phyloP scores from a whole-genome alignment of 2,888 invertebrate species.

The Stenodera caucasica region DNA sequence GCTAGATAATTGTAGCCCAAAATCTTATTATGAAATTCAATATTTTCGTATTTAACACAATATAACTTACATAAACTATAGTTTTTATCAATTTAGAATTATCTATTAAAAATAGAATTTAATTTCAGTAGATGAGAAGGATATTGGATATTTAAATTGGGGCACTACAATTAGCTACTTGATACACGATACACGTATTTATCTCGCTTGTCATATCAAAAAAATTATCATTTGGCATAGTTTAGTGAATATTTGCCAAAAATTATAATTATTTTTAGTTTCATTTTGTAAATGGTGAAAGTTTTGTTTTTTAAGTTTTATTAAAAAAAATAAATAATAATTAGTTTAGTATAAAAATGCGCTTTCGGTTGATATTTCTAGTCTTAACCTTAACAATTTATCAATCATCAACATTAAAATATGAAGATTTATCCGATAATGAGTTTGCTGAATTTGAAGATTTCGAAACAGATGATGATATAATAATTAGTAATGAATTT shows the following conservation, averaged over 20 bases:
- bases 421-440: constrained; percentile 70
- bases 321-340: too few relatives aligned
- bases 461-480: constrained; percentile 54
- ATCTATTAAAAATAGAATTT: too few relatives aligned
- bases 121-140: too few relatives aligned
- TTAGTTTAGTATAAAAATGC: constrained; percentile 14
- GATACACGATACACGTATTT: too few relatives aligned
- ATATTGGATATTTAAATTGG: too few relatives aligned
- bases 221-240: background rate
- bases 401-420: constrained; percentile 35
- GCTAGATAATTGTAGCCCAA: too few relatives aligned
- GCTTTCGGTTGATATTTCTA: constrained; percentile 1
- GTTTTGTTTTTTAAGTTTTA: too few relatives aligned
- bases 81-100: too few relatives aligned
- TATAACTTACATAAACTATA: too few relatives aligned
- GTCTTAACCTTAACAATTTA: background rate
- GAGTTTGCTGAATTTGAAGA: constrained; percentile 92
- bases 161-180: background rate
- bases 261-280: constrained; percentile 3
- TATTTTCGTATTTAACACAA: too few relatives aligned
- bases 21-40: too few relatives aligned
- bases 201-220: background rate
- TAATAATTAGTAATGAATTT: constrained; percentile 27
- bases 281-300: too few relatives aligned
- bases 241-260: background rate